A percentile compares a stretch with the other conserved stretches of the same genome.
phyloP scores from a whole-genome alignment of 2,888 invertebrate genomes.

The Melitaea athalia region DNA sequence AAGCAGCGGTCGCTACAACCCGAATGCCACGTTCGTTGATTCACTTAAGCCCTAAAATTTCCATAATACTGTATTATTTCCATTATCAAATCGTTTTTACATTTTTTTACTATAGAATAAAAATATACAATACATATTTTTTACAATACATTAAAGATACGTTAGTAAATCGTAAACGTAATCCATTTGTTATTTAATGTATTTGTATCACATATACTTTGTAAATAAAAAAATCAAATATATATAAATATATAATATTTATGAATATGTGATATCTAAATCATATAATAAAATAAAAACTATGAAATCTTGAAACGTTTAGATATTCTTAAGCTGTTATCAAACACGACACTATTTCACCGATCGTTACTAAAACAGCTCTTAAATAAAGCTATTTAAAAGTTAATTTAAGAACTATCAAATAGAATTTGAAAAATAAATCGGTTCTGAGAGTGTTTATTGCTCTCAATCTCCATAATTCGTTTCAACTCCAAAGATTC shows the following conservation, averaged over 20 bases:
- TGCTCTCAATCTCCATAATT: slow-evolving; percentile 64
- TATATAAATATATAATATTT: too few relatives aligned
- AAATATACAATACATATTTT: too few relatives aligned
- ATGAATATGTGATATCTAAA: too few relatives aligned
- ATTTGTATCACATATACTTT: not conserved
- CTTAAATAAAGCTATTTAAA: slow-evolving; percentile 58
- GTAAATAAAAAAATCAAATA: too few relatives aligned
- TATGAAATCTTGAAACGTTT: too few relatives aligned
- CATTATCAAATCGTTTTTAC: not conserved
- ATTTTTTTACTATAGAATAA: too few relatives aligned
- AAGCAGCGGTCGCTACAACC: slow-evolving; percentile 10
- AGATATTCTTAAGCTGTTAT: not conserved
- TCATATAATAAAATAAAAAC: not conserved
- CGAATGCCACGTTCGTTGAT: slow-evolving; percentile 14
- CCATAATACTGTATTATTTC: slow-evolving; percentile 6
- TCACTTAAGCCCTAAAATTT: slow-evolving; percentile 12
- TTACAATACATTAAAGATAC: not conserved
- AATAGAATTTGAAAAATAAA: slow-evolving; percentile 57
- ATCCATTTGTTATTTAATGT: not conserved
- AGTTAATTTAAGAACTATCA: slow-evolving; percentile 66
- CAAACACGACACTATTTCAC: not conserved
- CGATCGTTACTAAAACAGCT: slow-evolving; percentile 4
- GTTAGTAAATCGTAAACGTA: too few relatives aligned
- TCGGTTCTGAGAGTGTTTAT: slow-evolving; percentile 58
- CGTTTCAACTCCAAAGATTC: slow-evolving; percentile 61